Evolutionary conservation across 2,888 invertebrate genomes (phyloP), one percentile per base, ranked within the genome.

Genomic region (Gastracanthus pulcherrimus): DNA sequence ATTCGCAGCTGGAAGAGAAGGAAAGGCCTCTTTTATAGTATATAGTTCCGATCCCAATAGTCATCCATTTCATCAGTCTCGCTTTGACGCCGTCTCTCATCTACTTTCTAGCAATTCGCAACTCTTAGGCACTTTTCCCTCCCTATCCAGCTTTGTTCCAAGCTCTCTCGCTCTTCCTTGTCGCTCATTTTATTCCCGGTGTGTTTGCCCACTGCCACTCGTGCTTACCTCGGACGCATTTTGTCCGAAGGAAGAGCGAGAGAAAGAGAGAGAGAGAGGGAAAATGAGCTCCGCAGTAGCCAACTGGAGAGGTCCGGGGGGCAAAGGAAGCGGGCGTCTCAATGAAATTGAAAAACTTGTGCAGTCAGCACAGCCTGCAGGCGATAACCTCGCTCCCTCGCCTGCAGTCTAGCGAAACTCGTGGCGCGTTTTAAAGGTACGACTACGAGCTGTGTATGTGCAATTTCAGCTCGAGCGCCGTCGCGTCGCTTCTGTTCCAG

Each of bases 271-370:
- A 41, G 34, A 55, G 41, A 19, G 55, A 78, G 64, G 76, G 23
- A 16, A 71, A 26, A 69, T 38, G 60, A 64, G 66, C 13, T n/a
- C n/a, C 3, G 45, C 45, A 45, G 45, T n/a, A 45, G 13, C 45
- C 45, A 45, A n/a, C 45, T 45, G n/a, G 13, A 45, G 16, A n/a
- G n/a, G 36, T 55, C 31, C 19, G 62, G 62, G 36, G 2, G 23
- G 62, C 2, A 36, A 62, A 62, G 62, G 19, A 62, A n/a, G 62
- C n/a, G 19, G 11, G 64, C 38, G 80, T 72, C 82, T 80, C 80
- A 76, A 81, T 83, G 83, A 83, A 83, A 81, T 79, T 76, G 78
- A 83, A 83, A 76, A 82, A 80, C 76, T 82, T 76, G 80, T 72
- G 74, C 81, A 79, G 84, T 81, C 80, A 80, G 82, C 72, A n/a